These are phyloP conservation scores for Electrona antarctica DNA, from an alignment of 2,113 vertebrate genomes.

Conservation along the genomic window DNA sequence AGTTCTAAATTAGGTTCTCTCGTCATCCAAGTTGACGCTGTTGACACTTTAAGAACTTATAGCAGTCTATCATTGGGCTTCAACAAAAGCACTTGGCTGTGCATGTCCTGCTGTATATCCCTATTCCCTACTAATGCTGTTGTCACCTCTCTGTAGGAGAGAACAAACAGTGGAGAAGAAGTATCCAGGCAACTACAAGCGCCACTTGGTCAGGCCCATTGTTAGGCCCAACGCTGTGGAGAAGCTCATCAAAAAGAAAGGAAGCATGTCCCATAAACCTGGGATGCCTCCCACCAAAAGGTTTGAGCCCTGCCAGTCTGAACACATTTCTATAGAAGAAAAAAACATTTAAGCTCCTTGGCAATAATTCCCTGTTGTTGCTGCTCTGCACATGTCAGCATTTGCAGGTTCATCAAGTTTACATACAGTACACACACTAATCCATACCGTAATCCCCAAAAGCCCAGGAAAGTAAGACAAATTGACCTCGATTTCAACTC, in stretches of 20 bases:
- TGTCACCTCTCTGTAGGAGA: conserved; percentile 77
- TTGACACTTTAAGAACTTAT: too few species aligned
- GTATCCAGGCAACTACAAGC: conserved; percentile 94
- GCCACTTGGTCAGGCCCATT: conserved; percentile 92
- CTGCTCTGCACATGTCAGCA: not conserved
- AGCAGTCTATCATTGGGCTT: too few species aligned
- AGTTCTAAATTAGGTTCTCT: too few species aligned
- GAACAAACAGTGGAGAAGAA: conserved; percentile 98
- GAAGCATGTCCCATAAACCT: conserved; percentile 86
- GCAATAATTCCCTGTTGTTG: not conserved
- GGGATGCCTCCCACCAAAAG: conserved; percentile 86
- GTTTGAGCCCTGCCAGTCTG: conserved; percentile 68
- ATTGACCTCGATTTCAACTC: not conserved
- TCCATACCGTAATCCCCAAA: not conserved
- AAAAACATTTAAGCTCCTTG: not conserved
- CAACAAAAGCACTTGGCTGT: not conserved
- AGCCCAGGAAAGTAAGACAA: not conserved
- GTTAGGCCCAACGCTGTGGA: conserved; percentile 94
- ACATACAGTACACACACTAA: conserved; percentile 1
- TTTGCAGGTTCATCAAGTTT: conserved; percentile 4
- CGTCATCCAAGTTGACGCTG: too few species aligned
- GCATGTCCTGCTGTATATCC: not conserved
- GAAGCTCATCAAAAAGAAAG: conserved; percentile 96
- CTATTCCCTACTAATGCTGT: conserved; percentile 8
- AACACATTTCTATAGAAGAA: too few species aligned